Conservation (phyloP, 2,888 invertebrate species). For the Caenorhabditis plicata region DNA sequence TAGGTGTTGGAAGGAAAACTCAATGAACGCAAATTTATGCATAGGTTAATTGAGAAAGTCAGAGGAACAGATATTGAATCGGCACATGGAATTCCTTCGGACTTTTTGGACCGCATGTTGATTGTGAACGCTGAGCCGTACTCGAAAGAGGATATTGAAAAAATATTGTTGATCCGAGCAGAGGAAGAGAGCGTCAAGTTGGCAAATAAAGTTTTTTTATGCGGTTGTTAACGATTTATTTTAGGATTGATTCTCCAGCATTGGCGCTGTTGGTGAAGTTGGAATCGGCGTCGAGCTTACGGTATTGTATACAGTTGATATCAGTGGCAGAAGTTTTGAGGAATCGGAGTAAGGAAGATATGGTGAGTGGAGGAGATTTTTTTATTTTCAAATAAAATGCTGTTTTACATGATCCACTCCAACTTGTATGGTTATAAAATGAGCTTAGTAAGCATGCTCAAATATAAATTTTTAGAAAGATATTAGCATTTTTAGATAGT, state of each 20-base stretch:
- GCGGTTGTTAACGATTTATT: no score
- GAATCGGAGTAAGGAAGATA: conserved; percentile 69
- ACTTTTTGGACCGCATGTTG: conserved; percentile 78
- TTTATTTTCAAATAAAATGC: no score
- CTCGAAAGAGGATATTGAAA: conserved; percentile 36
- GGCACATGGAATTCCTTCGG: conserved; percentile 95
- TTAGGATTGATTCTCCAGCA: conserved; percentile 81
- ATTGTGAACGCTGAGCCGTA: conserved; percentile 72
- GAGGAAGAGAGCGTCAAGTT: conserved; percentile 95
- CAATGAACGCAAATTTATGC: neutral
- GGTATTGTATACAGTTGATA: conserved; percentile 96
- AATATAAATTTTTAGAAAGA: no score
- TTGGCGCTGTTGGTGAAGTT: conserved; percentile 86
- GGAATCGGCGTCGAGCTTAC: conserved; percentile 86
- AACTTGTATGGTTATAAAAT: no score
- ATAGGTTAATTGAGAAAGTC: conserved; percentile 72
- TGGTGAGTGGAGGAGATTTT: conserved; percentile 11
- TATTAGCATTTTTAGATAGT: no score
- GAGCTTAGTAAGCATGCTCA: no score
- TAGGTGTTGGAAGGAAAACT: conserved; percentile 65
- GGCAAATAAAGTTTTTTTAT: no score
- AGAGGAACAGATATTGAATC: conserved; percentile 89
- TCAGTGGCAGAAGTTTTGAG: conserved; percentile 93
- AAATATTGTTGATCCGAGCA: conserved; percentile 53
- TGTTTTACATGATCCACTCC: no score